Evolutionary conservation across 1,140 invertebrate genomes (phyloP), one percentile per base, ranked within the genome.

Genomic region (Drosophila navojoa): DNA sequence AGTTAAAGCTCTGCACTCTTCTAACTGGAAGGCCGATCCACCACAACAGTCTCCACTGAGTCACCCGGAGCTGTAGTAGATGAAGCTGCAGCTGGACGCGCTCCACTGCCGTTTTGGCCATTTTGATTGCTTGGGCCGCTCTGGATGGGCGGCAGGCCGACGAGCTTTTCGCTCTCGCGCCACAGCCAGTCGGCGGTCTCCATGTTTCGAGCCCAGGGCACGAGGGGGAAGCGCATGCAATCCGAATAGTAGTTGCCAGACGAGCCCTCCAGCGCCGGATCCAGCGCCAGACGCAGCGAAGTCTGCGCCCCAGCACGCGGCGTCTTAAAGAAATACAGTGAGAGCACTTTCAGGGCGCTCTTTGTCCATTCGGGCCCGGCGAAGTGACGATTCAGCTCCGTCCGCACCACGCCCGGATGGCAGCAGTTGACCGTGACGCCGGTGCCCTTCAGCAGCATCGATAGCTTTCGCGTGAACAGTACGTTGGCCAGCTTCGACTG

Each of bases 401-500:
- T 97, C 45, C 93, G 93, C 29, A 96, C 95, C 2, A 96, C 93
- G 3, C 96, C 96, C 9, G 96, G 96, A 89, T 97, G 96, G 0
- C 96, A 91, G 40, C 94, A 93, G 84, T 96, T 96, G 1, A 94
- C 93, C 16, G 94, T 95, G 1, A 97, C 93, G 10, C 93, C 94
- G 0, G 93, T 93, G 25, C 79, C 94, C 93, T 94, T 90, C 1
- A 96, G 81, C 73, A 93, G 90, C 40, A 91, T 91, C 2, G 93
- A 91, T 6, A 97, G 90, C 90, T 96, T 95, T 35, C 92, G 93
- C 0, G 94, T 94, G 77, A 97, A 97, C n/a, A 97, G 90, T 22
- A 96, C 91, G 77, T 97, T 96, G 5, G 96, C 95, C 64, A 97
- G 77, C 93, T 97, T 97, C 85, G 96, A 96, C 80, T 96, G 95